Evolutionary conservation across 2,888 invertebrate species (phyloP).

Genomic region (Metopia argyrocephala): DNA sequence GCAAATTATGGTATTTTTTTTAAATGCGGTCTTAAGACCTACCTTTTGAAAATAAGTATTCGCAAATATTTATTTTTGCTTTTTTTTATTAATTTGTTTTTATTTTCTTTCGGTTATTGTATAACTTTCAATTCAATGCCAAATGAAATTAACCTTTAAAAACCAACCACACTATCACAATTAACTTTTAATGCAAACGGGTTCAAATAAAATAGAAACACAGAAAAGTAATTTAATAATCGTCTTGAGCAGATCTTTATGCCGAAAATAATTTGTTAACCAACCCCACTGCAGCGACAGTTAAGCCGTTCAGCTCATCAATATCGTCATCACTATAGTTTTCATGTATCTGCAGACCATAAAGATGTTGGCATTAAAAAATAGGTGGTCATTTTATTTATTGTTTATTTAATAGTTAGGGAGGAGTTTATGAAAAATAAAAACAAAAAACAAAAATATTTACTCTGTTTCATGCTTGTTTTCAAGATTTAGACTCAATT

Average conservation of each 20-base stretch:
- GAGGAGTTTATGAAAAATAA: slow-evolving; percentile 34
- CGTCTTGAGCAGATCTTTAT: not conserved
- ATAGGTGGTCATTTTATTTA: slow-evolving; percentile 54
- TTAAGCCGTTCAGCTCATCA: not conserved
- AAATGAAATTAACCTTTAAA: slow-evolving; percentile 59
- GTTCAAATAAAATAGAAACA: slow-evolving; percentile 26
- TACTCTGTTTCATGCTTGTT: not conserved
- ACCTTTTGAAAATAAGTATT: no score
- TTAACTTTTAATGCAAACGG: not conserved
- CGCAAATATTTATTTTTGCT: not conserved
- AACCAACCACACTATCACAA: not conserved
- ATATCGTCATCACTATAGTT: not conserved
- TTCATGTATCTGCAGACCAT: not conserved
- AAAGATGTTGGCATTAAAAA: not conserved
- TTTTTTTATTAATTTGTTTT: not conserved
- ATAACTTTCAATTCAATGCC: slow-evolving; percentile 63
- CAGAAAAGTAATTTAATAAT: slow-evolving; percentile 12
- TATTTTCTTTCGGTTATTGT: slow-evolving; percentile 30
- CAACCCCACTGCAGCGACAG: not conserved
- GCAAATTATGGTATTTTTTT: not conserved
- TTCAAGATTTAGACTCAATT: slow-evolving; percentile 31
- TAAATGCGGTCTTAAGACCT: no score
- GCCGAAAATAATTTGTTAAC: not conserved
- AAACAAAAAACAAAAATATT: not conserved
- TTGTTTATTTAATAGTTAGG: slow-evolving; percentile 45